Percentiles rank a stretch among this genome's conserved stretches.
These are phyloP conservation scores for Helicoverpa zea DNA, from an alignment of 1,140 invertebrate genomes.

Conservation along the genomic window DNA sequence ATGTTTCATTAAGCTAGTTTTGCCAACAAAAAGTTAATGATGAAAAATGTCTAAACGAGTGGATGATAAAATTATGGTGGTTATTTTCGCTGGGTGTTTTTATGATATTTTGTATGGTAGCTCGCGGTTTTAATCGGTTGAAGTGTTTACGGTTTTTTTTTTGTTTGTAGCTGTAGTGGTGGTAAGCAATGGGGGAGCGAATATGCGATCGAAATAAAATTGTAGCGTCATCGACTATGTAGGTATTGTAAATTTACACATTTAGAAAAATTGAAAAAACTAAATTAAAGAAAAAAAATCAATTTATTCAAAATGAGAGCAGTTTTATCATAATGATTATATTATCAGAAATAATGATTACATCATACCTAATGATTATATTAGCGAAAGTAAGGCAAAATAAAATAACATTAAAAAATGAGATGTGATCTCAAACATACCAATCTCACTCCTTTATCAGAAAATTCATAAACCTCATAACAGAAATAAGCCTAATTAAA, in stretches of 20 bases:
- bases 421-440: too few species aligned
- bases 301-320: too few species aligned
- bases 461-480: background rate
- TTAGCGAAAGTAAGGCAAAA: too few species aligned
- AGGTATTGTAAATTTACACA: too few species aligned
- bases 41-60: conserved; percentile 23
- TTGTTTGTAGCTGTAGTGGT: background rate
- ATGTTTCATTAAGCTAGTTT: conserved; percentile 11
- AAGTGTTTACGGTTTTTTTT: background rate
- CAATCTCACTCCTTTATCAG: background rate
- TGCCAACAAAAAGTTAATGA: conserved; percentile 21
- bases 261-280: too few species aligned
- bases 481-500: background rate
- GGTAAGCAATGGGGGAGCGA: background rate
- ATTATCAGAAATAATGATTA: too few species aligned
- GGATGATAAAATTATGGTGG: background rate
- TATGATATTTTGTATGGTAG: background rate
- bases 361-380: too few species aligned
- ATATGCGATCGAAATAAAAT: background rate
- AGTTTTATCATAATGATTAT: too few species aligned
- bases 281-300: too few species aligned
- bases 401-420: too few species aligned
- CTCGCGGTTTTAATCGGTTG: background rate
- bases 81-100: background rate
- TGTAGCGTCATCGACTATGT: background rate